Evolutionary conservation across 2,113 vertebrate species (phyloP).

Genomic region (rat (Rattus norvegicus)): DNA sequence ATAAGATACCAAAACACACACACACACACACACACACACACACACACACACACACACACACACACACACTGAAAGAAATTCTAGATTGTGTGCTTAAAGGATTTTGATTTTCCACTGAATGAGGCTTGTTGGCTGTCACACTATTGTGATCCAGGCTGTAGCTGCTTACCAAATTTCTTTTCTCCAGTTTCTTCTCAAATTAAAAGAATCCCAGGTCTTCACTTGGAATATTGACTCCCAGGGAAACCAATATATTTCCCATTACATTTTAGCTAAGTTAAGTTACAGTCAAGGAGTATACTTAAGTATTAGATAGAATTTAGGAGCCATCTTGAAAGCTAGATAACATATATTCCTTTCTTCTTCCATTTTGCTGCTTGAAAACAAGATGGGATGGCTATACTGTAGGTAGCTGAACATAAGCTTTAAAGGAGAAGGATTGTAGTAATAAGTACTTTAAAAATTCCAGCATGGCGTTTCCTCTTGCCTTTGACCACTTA

Average conservation of each 20-base stretch:
- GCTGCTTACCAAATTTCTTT: background rate
- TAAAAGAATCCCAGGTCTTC: constrained; percentile 28
- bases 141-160: background rate
- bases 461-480: too few relatives aligned
- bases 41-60: too few relatives aligned
- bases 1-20: constrained; percentile 24
- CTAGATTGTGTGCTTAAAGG: background rate
- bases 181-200: background rate
- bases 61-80: background rate
- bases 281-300: constrained; percentile 23
- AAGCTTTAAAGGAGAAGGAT: constrained; percentile 22
- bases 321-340: constrained; percentile 9
- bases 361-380: constrained; percentile 20
- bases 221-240: background rate
- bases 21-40: too few relatives aligned
- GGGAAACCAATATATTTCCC: background rate
- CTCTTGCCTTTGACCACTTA: too few relatives aligned
- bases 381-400: constrained; percentile 22
- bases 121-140: background rate
- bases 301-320: background rate
- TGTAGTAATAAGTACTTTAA: too few relatives aligned
- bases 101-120: background rate
- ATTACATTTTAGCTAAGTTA: background rate
- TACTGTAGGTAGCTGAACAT: constrained; percentile 3
- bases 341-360: background rate